Evolutionary conservation across 2,888 invertebrate species (phyloP).

Genomic region (Synanthedon andrenaeformis): DNA sequence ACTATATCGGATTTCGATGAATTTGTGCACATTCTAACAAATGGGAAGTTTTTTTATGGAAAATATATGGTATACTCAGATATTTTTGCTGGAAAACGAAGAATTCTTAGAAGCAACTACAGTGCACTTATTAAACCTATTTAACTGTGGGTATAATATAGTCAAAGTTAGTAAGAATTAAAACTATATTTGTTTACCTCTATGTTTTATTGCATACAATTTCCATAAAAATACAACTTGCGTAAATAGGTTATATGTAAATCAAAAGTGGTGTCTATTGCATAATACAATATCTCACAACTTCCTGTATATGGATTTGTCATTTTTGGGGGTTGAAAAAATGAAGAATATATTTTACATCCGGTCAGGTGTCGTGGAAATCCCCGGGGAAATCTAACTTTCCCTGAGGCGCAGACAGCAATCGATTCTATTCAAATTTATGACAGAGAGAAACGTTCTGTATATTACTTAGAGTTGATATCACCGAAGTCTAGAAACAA

Average conservation of each 20-base stretch:
- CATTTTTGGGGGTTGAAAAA: slow-evolving; percentile 30
- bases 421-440: slow-evolving; percentile 72
- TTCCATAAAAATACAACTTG: no score
- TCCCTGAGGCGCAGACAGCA: slow-evolving; percentile 68
- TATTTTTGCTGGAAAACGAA: neutral
- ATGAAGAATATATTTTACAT: slow-evolving; percentile 64
- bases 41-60: slow-evolving; percentile 6
- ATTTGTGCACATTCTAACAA: slow-evolving; percentile 1
- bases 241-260: no score
- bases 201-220: no score
- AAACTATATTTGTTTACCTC: no score
- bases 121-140: neutral
- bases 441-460: slow-evolving; percentile 62
- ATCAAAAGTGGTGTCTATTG: no score
- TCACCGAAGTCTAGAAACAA: slow-evolving; percentile 7
- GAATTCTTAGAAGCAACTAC: neutral
- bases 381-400: slow-evolving; percentile 69
- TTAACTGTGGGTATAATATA: neutral
- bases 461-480: slow-evolving; percentile 30
- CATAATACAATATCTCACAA: neutral
- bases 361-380: slow-evolving; percentile 67
- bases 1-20: slow-evolving; percentile 1
- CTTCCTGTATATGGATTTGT: slow-evolving; percentile 10
- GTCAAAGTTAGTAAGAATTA: no score
- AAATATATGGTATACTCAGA: slow-evolving; percentile 2